Conservation (phyloP, 2,888 invertebrate species). For the Drosophila seclusa region DNA sequence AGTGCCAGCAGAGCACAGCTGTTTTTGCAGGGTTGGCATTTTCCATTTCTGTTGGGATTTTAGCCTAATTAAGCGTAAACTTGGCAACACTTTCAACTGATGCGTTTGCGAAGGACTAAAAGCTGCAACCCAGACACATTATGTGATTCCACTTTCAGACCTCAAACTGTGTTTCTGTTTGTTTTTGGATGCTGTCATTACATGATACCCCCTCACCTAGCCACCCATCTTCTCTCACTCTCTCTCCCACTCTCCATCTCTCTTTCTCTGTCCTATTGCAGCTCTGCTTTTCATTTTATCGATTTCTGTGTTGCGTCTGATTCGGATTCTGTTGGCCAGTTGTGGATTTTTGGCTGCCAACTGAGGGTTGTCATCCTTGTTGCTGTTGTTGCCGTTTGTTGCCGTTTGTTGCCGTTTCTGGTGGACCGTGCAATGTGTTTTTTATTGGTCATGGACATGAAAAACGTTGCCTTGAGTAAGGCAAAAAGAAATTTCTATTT, state of each 20-base stretch:
- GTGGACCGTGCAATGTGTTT: constrained; percentile 66
- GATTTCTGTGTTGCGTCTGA: constrained; percentile 61
- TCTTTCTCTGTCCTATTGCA: constrained; percentile 14
- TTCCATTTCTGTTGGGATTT: constrained; percentile 47
- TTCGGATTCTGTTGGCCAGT: constrained; percentile 39
- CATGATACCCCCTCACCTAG: not conserved
- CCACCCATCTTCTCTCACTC: not conserved
- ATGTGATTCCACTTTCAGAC: constrained; percentile 34
- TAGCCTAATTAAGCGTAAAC: constrained; percentile 78
- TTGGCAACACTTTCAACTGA: constrained; percentile 70
- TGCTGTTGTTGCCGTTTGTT: constrained; percentile 5
- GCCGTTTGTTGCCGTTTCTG: constrained; percentile 11
- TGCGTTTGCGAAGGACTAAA: constrained; percentile 25
- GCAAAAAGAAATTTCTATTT: constrained; percentile 11
- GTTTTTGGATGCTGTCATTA: constrained; percentile 45
- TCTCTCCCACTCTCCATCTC: not conserved
- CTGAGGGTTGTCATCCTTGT: constrained; percentile 23
- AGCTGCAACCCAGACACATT: constrained; percentile 41
- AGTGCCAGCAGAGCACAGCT: too few relatives aligned
- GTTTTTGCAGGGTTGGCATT: not conserved
- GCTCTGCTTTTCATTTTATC: constrained; percentile 66
- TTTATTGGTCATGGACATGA: constrained; percentile 71
- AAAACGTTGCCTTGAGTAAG: constrained; percentile 53
- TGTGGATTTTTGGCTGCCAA: constrained; percentile 41
- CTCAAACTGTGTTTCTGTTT: constrained; percentile 33